Conservation (phyloP, 1,140 invertebrate species). For the Limonius californicus region DNA sequence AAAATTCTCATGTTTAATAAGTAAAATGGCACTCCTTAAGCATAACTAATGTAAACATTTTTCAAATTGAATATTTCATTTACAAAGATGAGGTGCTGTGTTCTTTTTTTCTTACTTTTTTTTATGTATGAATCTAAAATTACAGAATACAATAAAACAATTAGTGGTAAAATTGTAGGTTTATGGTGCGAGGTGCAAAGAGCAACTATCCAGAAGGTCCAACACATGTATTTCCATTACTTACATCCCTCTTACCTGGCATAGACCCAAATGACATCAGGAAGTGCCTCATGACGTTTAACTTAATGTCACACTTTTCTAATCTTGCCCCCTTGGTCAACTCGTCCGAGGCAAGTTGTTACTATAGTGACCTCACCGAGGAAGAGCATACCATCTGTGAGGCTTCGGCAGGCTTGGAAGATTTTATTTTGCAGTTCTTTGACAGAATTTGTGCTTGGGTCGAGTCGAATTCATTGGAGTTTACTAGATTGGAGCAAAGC, state of each 20-base stretch:
- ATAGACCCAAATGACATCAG: conserved; percentile 88
- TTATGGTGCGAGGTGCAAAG: conserved; percentile 62
- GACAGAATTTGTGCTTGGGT: conserved; percentile 72
- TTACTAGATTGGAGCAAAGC: conserved; percentile 60
- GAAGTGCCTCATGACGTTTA: conserved; percentile 77
- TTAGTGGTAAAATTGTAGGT: too few relatives aligned
- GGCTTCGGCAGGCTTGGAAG: conserved; percentile 80
- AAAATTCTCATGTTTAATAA: too few relatives aligned
- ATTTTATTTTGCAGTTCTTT: conserved; percentile 83
- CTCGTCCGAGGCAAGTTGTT: conserved; percentile 67
- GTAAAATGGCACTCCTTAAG: too few relatives aligned
- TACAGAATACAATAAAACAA: too few relatives aligned
- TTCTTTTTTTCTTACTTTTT: background rate
- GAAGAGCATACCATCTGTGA: conserved; percentile 73
- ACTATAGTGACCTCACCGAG: conserved; percentile 68
- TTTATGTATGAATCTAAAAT: too few relatives aligned
- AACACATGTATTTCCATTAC: conserved; percentile 74
- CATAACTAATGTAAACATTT: too few relatives aligned
- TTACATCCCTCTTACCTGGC: conserved; percentile 77
- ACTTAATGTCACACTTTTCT: conserved; percentile 73
- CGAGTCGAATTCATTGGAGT: conserved; percentile 68
- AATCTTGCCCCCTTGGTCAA: conserved; percentile 79
- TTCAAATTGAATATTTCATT: too few relatives aligned
- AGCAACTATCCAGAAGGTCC: conserved; percentile 71
- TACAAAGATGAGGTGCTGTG: too few relatives aligned